Evolutionary conservation across 2,888 invertebrate genomes (phyloP), one percentile per base, ranked within the genome.

Genomic region (Dryococelus australis): DNA sequence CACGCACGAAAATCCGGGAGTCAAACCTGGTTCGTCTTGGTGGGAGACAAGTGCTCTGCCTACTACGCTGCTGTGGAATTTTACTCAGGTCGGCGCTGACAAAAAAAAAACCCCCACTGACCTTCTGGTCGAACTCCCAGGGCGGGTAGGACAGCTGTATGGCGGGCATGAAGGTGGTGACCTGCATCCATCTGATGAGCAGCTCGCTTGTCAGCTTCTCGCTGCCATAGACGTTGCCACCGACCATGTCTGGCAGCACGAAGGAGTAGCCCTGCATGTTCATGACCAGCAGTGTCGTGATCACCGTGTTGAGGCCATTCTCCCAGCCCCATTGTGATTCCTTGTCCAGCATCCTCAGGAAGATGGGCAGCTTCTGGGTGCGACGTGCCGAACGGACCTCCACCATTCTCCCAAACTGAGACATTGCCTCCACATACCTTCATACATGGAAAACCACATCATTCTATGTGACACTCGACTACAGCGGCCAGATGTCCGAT

Each of bases 71-170:
- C 35, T 35, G 35, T 35, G 35, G 35, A 35, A 35, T 4, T 1
- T 35, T 35, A 35, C 35, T 35, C 2, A 35, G 35, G 35, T 35
- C 35, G 35, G 35, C 35, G 47, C 47, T 47, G n/a, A 47, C 47
- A 16, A 6, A 4, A 13, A 83, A 83, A n/a, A n/a, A n/a, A n/a
- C n/a, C 10, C 28, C 83, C 8, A 27, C 85, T 51, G 27, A 92
- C 92, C 91, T 95, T 94, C 20, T 93, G 91, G 90, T 96, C 96
- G 91, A 94, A 96, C 89, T 96, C 95, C 97, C 97, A 98, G 0
- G 97, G 97, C 0, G 95, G 94, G 88, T 95, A 95, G 0, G 97
- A 97, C 90, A 96, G 97, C 92, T 97, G 97, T 93, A 97, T 94
- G 0, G 94, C 93, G 0, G 97, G 97, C 93, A 98, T 94, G 91